Base-by-base conservation (phyloP, 1,140 invertebrate species). In the Heliothis virescens region DNA sequence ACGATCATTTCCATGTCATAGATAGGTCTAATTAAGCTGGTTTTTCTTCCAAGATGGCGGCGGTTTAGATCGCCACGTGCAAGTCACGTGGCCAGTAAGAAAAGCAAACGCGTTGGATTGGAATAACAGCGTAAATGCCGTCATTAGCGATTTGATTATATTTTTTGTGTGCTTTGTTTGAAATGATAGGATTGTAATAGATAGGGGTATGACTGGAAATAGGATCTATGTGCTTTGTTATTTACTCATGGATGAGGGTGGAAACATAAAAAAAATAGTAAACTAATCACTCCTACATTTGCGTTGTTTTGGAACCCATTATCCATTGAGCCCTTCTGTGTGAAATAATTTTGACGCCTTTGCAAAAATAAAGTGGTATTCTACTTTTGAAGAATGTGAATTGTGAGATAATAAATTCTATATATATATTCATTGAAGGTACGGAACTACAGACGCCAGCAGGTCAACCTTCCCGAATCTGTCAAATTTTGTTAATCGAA, bases 71-170 rank as follows among this genome's bases (percentile, higher is more conserved):
- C 34, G 86, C 80, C 92, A 90, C 92, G 92, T 90, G 92, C 65
- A 50, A 34, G 87, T 81, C 92, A 91, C 92, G 92, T 93, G 92
- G 82, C 83, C 15, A 48, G 52, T 78, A 83, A 85, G 84, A 87
- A 90, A 91, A 91, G 85, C 91, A 87, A 84, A 91, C 90, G 91
- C 91, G 92, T 90, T 86, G 84, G 86, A 86, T 85, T 73, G 87
- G 87, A 93, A 94, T 93, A 88, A 93, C 88, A 88, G 84, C 87
- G 83, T 94, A 90, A 94, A 92, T 91, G 88, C 82, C 87, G 83
- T 92, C 90, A 94, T 94, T 93, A 94, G 85, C 78, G 86, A 86
- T 87, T 88, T 92, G 89, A 90, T 91, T 90, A 91, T 86, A 80
- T 85, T 82, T 90, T 85, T 88, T 86, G 63, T 83, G 82, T 50